Base-by-base conservation (phyloP, 2,113 vertebrate genomes). In the Struthio camelus region DNA sequence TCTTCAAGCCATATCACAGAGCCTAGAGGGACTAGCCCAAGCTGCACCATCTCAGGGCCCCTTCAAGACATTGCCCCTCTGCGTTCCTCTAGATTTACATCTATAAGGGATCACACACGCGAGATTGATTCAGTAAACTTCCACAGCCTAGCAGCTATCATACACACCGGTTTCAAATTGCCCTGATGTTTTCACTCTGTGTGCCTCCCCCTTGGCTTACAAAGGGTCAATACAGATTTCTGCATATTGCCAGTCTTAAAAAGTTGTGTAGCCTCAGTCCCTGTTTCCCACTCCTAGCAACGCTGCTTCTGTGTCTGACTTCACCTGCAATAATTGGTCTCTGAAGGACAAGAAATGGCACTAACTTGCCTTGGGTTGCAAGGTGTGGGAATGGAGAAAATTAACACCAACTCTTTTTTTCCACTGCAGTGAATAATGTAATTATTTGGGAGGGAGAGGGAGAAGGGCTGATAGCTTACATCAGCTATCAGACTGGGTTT, bases 271-370 rank as follows among this genome's bases (percentile, higher is more conserved):
- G 71, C 42, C 89, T 30, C 40, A 46, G 50, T 61, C 79, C 87
- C 91, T 69, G 9, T 44, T 13, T 90, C 96, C 97, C 95, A 65
- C 19, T 96, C 98, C 95, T 98, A 90, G 98, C 98, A 98, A 98
- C 97, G 78, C 64, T 64, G 95, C 97, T 96, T 92, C 67, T 97
- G 98, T 90, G 97, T 85, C 96, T 95, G 96, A 96, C 95, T 97
- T 97, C 96, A 86, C 95, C 95, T 89, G 25, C 87, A 76, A 36
- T 99, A 99, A 99, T 99, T 99, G 98, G 98, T 97, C 99, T 98
- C 98, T 1, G 28, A 75, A 97, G 97, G 98, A 96, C 91, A 77
- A 78, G 61, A 61, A 72, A 58, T 14, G 27, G 89, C 71, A 81
- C 40, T 4, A 67, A 94, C 62, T 56, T 75, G 85, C 2, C 1